Evolutionary conservation across 2,888 invertebrate species (phyloP), one percentile per base, ranked within the genome.

Genomic region (Hetaerina titia): DNA sequence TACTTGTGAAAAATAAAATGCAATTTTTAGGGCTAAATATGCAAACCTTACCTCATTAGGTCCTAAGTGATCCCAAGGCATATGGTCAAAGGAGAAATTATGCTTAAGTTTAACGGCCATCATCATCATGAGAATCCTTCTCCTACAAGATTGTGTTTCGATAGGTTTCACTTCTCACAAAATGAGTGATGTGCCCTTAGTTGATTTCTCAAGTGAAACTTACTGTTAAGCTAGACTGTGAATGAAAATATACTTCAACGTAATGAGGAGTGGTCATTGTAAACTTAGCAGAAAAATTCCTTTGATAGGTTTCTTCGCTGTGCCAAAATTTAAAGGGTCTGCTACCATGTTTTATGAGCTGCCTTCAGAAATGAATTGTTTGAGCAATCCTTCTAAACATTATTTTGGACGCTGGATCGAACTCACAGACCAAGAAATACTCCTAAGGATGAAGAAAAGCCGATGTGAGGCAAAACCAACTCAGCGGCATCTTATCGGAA

Each of bases 341-440:
- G 90, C 31, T 1, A 63, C 90, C 8, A 90, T 22, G 64, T 90
- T 90, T 31, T 90, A 90, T 69, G 90, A 90, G 22, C 45, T 90
- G 11, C 90, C 90, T 15, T 31, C 63, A 56, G 90, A 90, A 45
- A 90, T 90, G 90, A 90, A 90, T 31, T 64, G 90, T 8, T 69
- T 90, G 25, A 45, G 64, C 19, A 31, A 60, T 15, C 90, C 64
- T 8, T 90, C 90, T 22, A 90, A 69, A 56, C 8, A 45, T 17
- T 64, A 64, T n/a, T 19, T 45, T 22, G 90, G 90, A 7, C 64
- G 19, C 25, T 90, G 90, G 90, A 63, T 31, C 22, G 45, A 64
- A 45, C 22, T 90, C 45, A 6, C 45, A 22, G 64, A 60, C 11
- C 22, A 22, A 64, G 31, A 64, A 45, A 31, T 64, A 22, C 63